Conservation (phyloP, 2,797 vertebrate genomes). For the Acridotheres tristis region DNA sequence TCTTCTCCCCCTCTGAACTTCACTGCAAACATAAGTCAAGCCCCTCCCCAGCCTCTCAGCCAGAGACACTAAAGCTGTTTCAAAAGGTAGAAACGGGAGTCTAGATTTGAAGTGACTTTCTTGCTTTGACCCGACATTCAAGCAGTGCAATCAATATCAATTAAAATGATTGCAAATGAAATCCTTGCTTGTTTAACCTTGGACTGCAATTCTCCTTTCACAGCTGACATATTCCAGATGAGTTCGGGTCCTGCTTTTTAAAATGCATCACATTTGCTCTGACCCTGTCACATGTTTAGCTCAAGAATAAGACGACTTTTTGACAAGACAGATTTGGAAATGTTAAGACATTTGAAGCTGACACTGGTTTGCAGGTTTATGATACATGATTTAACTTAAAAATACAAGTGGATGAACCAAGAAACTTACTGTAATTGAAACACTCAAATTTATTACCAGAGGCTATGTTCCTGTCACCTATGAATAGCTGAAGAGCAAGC, state of each 20-base stretch:
- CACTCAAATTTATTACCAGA: conserved; percentile 39
- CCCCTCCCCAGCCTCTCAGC: background rate
- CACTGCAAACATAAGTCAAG: background rate
- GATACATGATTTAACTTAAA: conserved; percentile 35
- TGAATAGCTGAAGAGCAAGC: background rate
- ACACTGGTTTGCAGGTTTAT: conserved; percentile 3
- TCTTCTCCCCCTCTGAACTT: background rate
- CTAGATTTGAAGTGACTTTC: background rate
- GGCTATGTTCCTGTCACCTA: background rate
- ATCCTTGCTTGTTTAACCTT: conserved; percentile 61
- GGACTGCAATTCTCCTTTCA: conserved; percentile 26
- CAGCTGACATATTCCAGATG: conserved; percentile 50
- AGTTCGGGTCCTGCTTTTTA: background rate
- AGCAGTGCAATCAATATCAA: conserved; percentile 43
- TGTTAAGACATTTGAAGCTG: conserved; percentile 37
- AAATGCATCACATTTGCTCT: conserved; percentile 6
- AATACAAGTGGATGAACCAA: conserved; percentile 52
- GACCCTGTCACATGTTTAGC: background rate
- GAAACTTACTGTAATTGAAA: conserved; percentile 34
- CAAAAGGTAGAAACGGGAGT: background rate
- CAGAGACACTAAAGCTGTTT: background rate
- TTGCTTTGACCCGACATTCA: conserved; percentile 12
- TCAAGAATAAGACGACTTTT: conserved; percentile 30
- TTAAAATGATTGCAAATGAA: conserved; percentile 61
- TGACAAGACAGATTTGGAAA: conserved; percentile 45